Base-by-base conservation (phyloP, 2,888 invertebrate species). In the Arge pagana region DNA sequence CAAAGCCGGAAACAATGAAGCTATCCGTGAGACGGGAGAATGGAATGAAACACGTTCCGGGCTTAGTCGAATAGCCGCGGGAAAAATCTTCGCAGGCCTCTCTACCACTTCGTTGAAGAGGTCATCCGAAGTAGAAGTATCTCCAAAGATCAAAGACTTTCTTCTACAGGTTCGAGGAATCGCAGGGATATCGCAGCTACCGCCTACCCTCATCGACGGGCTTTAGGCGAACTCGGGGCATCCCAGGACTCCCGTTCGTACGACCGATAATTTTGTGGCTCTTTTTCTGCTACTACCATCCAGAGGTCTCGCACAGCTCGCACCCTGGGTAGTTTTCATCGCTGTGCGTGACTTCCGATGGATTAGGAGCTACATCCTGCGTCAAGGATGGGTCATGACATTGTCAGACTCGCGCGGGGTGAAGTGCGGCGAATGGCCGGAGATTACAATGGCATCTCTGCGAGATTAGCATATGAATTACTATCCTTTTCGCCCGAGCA, bases 391-490 rank as follows among this genome's bases (percentile, higher is more conserved):
- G 70, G 73, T 72, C 73, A 72, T 74, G 72, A 71, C n/a, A n/a
- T n/a, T n/a, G n/a, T n/a, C n/a, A n/a, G n/a, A n/a, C n/a, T n/a
- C n/a, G 45, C 16, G 23, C 33, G 69, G 68, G 65, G 65, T 63
- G 58, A 64, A 61, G 56, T 61, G 66, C 68, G 63, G 63, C 68
- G 60, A 66, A 68, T 68, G 70, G 72, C 74, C 72, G 73, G 74
- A 75, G 74, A 75, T 75, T 74, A 75, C 75, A 75, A 75, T 74
- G 73, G 73, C 73, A 75, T 75, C 74, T 73, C 70, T 71, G 68
- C 70, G 62, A 72, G 73, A 74, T 75, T 75, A 75, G 74, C 74
- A 74, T 75, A 74, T 74, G 75, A 75, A 74, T 75, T 74, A 73
- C 72, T 73, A 64, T 57, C 58, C 58, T 58, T 19, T 45, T 60